These are phyloP conservation scores for Troides oblongomaculatus DNA, from an alignment of 2,888 invertebrate species.

Conservation along the genomic window DNA sequence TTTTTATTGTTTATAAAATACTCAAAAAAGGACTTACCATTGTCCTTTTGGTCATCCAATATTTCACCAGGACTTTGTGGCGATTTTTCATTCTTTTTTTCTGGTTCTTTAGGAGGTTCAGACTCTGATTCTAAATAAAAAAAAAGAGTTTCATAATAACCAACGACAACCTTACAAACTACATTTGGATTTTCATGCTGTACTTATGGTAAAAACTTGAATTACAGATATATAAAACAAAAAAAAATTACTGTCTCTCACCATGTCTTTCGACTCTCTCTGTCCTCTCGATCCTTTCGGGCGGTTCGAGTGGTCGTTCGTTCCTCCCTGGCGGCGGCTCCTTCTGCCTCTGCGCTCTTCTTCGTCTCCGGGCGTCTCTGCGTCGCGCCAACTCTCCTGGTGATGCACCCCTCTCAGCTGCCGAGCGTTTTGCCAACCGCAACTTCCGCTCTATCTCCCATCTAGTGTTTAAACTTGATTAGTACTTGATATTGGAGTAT, in stretches of 20 bases:
- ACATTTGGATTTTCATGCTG: no score
- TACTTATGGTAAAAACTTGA: no score
- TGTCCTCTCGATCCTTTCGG: conserved; percentile 31
- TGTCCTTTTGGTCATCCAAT: conserved; percentile 63
- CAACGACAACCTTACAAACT: no score
- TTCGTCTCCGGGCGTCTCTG: conserved; percentile 49
- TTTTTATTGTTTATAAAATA: no score
- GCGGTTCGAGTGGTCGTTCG: conserved; percentile 7
- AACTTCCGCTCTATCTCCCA: conserved; percentile 98
- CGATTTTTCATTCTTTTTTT: conserved; percentile 55
- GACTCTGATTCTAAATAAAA: conserved; percentile 49
- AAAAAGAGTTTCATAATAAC: background rate
- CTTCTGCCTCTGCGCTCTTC: conserved; percentile 44
- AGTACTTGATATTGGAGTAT: background rate
- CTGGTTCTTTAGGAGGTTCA: conserved; percentile 52
- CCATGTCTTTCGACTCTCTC: conserved; percentile 29
- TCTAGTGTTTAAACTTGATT: conserved; percentile 37
- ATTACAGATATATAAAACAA: no score
- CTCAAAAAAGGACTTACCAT: conserved; percentile 43
- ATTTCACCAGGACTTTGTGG: conserved; percentile 71
- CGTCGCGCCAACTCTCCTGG: conserved; percentile 56
- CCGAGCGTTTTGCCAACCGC: conserved; percentile 83
- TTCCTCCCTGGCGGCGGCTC: conserved; percentile 6
- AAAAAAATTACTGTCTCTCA: background rate
- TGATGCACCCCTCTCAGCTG: conserved; percentile 61